Percentiles rank a stretch among this genome's conserved stretches.
These are phyloP conservation scores for Atta cephalotes DNA, from an alignment of 1,140 invertebrate species.

Conservation along the genomic window DNA sequence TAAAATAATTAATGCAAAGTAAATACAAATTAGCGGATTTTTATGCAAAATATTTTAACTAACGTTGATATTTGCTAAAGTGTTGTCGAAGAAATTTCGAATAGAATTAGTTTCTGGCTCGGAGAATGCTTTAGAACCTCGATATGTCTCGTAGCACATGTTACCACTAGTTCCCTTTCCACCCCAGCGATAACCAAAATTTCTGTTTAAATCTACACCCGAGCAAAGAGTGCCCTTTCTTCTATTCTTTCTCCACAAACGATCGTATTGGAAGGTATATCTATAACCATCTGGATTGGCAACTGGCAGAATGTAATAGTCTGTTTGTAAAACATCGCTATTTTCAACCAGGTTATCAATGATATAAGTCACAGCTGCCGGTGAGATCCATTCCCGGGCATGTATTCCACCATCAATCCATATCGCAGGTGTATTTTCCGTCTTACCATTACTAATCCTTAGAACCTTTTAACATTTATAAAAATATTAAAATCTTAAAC, in stretches of 20 bases:
- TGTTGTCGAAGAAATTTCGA: conserved; percentile 86
- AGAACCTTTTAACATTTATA: conserved; percentile 82
- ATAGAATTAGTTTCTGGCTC: conserved; percentile 93
- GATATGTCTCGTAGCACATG: conserved; percentile 93
- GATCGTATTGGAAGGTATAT: conserved; percentile 90
- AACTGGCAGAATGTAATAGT: conserved; percentile 88
- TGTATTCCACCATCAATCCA: conserved; percentile 91
- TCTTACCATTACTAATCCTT: conserved; percentile 88
- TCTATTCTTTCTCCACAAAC: conserved; percentile 91
- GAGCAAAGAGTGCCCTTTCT: conserved; percentile 87
- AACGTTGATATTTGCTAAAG: conserved; percentile 85
- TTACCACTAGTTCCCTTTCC: conserved; percentile 91
- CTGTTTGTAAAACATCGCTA: conserved; percentile 88
- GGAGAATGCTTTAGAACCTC: conserved; percentile 92
- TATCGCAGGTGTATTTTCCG: conserved; percentile 81
- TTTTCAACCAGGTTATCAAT: conserved; percentile 92
- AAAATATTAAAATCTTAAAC: neutral
- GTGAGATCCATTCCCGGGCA: conserved; percentile 93
- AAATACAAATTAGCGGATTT: neutral
- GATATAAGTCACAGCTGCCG: conserved; percentile 89
- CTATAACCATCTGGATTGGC: conserved; percentile 91
- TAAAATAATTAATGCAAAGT: neutral
- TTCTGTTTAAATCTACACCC: conserved; percentile 91
- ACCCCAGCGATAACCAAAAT: conserved; percentile 90
- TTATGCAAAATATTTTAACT: neutral